phyloP scores from a whole-genome alignment of 2,888 invertebrate genomes.

The Troilus luridus region DNA sequence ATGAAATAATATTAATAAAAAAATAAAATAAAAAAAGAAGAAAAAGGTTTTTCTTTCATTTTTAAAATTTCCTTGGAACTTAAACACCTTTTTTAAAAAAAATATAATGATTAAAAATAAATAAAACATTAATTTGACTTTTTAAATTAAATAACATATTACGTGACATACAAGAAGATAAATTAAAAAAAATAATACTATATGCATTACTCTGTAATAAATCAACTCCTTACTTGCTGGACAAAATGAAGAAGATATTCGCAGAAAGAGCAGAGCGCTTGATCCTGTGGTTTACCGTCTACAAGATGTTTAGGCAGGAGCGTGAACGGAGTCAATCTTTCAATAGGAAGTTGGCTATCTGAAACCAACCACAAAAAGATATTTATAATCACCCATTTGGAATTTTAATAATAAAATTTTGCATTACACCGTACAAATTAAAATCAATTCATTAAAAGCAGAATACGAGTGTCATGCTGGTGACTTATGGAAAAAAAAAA shows the following conservation, averaged over 20 bases:
- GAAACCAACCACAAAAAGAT: neutral
- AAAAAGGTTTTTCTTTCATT: no score
- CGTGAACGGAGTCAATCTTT: constrained; percentile 60
- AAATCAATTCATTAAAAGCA: neutral
- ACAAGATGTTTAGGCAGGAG: constrained; percentile 55
- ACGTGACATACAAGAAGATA: neutral
- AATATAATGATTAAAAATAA: no score
- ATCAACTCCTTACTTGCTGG: constrained; percentile 72
- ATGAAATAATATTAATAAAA: no score
- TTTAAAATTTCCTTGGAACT: no score
- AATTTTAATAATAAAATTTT: neutral
- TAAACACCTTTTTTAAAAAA: no score
- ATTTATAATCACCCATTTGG: neutral
- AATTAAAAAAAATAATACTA: neutral
- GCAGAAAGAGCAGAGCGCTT: constrained; percentile 81
- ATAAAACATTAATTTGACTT: no score
- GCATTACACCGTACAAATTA: neutral
- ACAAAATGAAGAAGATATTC: constrained; percentile 86
- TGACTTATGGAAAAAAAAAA: neutral
- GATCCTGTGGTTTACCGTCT: constrained; percentile 67
- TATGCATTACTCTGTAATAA: neutral
- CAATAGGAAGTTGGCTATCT: constrained; percentile 58
- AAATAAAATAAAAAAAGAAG: no score
- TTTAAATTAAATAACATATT: no score
- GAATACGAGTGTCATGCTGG: no score